Evolutionary conservation across 1,140 invertebrate genomes (phyloP), one percentile per base, ranked within the genome.

Genomic region (Anoplolepis gracilipes): DNA sequence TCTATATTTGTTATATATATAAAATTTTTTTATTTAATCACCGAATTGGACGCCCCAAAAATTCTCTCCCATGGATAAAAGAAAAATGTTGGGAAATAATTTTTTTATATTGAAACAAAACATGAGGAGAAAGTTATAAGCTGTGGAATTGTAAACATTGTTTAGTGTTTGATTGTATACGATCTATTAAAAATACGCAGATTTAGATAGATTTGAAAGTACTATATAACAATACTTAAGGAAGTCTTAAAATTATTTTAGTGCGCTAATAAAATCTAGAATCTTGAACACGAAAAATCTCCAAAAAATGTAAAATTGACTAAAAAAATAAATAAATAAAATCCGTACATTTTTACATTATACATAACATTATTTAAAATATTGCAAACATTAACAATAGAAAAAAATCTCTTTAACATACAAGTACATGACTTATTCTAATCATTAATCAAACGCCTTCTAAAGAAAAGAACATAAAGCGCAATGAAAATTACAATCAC

Each of bases 51-150:
- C 7, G 11, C 11, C 13, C 1, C 16, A 49, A 25, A 36, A 13
- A 22, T 61, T 61, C n/a, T n/a, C n/a, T n/a, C n/a, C n/a, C 1
- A 19, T 11, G 5, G 0, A 62, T 42, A 39, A 77, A 77, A 6
- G 42, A 25, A 42, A 61, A 76, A 61, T 76, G 11, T 19, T 46
- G 0, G 3, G n/a, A 77, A 77, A 46, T 22, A 77, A 62, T 39
- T 59, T 22, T 59, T 77, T 64, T 77, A 46, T n/a, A 42, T 6
- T 6, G 2, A 61, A 76, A 42, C 13, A 42, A 19, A 42, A 42
- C 11, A 28, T 1, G 25, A 10, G 30, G 1, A 28, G 30, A 10
- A 46, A 61, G 25, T 2, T 59, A 57, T 22, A 61, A 39, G 10
- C 11, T 19, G n/a, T 55, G n/a, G 1, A 64, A 49, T 25, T n/a